phyloP scores from a whole-genome alignment of 2,888 invertebrate genomes.

The Lacanobia oleracea region DNA sequence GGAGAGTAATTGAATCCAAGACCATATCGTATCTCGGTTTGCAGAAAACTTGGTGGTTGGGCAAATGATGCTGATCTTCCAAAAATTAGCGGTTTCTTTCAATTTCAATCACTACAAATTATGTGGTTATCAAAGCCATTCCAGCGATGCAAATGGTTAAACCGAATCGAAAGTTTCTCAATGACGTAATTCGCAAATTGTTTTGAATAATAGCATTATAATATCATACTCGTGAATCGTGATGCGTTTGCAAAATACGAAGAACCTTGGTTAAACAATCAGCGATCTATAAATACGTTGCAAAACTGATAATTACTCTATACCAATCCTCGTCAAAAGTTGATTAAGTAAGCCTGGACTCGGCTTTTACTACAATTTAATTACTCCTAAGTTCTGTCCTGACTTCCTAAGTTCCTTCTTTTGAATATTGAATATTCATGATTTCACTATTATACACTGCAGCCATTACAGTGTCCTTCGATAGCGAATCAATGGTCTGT shows the following conservation, averaged over 20 bases:
- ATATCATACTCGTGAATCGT: conserved; percentile 45
- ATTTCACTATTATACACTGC: conserved; percentile 7
- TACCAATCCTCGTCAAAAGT: conserved; percentile 10
- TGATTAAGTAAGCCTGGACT: neutral
- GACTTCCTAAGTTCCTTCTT: neutral
- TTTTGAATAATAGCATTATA: conserved; percentile 39
- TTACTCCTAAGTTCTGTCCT: neutral
- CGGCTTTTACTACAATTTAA: neutral
- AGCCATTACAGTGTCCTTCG: conserved; percentile 53
- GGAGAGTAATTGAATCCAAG: neutral
- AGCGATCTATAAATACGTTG: conserved; percentile 26
- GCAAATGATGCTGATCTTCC: conserved; percentile 7
- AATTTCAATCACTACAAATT: conserved; percentile 34
- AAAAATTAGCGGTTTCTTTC: conserved; percentile 39
- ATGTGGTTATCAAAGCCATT: conserved; percentile 35
- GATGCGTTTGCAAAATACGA: conserved; percentile 50
- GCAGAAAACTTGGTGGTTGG: conserved; percentile 3
- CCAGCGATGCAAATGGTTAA: conserved; percentile 26
- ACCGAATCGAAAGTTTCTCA: conserved; percentile 50
- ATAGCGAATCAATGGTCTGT: conserved; percentile 51
- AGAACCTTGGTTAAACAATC: conserved; percentile 50
- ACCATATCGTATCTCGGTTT: conserved; percentile 6
- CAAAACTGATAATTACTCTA: conserved; percentile 44
- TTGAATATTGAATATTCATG: neutral
- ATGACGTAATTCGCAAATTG: conserved; percentile 46